A percentile compares a stretch with the other conserved stretches of the same genome.
Evolutionary conservation across 1,140 invertebrate genomes (phyloP).

Genomic region (Drosophila ironensis): DNA sequence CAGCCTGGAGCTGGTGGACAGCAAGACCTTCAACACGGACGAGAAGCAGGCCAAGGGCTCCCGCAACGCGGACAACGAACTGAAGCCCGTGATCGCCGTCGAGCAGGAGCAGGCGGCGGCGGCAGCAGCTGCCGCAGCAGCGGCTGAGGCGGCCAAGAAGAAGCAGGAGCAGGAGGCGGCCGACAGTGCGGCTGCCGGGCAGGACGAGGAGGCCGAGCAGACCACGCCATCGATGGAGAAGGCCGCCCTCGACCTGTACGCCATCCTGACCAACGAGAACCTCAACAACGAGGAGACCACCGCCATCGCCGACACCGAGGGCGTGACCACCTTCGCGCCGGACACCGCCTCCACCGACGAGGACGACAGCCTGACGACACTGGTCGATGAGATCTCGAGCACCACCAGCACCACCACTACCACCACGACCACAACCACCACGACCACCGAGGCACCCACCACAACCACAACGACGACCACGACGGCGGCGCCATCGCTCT

Average conservation of each 20-base stretch:
- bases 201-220: slow-evolving; percentile 82
- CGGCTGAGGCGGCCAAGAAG: slow-evolving; percentile 32
- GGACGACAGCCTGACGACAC: slow-evolving; percentile 81
- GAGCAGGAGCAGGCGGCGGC: slow-evolving; percentile 56
- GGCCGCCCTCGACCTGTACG: slow-evolving; percentile 90
- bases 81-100: slow-evolving; percentile 65
- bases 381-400: slow-evolving; percentile 63
- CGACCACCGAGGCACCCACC: slow-evolving; percentile 82
- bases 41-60: slow-evolving; percentile 82
- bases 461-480: slow-evolving; percentile 83
- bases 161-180: slow-evolving; percentile 23
- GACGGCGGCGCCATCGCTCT: slow-evolving; percentile 83
- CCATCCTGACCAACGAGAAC: slow-evolving; percentile 89
- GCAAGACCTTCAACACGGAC: slow-evolving; percentile 89
- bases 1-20: slow-evolving; percentile 89
- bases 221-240: slow-evolving; percentile 90
- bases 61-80: slow-evolving; percentile 70
- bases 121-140: slow-evolving; percentile 49
- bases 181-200: slow-evolving; percentile 44
- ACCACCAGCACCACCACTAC: slow-evolving; percentile 83
- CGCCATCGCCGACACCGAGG: slow-evolving; percentile 10
- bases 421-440: slow-evolving; percentile 84
- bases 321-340: slow-evolving; percentile 68
- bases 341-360: slow-evolving; percentile 80
- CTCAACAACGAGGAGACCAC: slow-evolving; percentile 85